Base-by-base conservation (phyloP, 2,888 invertebrate genomes). In the Synergus itoensis region DNA sequence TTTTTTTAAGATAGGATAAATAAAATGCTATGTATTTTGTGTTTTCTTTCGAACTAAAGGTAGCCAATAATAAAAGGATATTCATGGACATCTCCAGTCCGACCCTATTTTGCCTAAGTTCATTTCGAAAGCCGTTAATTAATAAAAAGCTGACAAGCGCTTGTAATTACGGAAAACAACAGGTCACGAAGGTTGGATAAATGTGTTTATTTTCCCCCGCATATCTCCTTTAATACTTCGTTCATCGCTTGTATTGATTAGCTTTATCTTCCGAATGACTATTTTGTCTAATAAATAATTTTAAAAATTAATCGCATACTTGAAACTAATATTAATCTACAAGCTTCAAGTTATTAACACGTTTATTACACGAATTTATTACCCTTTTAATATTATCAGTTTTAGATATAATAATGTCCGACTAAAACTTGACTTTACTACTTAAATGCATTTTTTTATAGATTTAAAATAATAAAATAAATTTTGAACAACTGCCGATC, bases 41-140 rank as follows among this genome's bases (percentile, higher is more conserved):
- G 36, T 36, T 5, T 36, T 36, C 5, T 36, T 36, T 36, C 36
- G 5, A 36, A 60, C 11, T 21, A 21, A 9, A 60, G 18, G 1
- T 9, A 9, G 4, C 21, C 18, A 81, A 84, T 82, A 82, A 81
- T 79, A 79, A 76, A 79, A 16, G 63, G 76, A 48, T 65, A 79
- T 79, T 79, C 79, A 81, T 78, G 65, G 80, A 81, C 78, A 81
- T 81, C 81, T 79, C 81, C 79, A 79, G 76, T 77, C 48, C 75
- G 62, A 62, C 53, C 75, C 82, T 81, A 84, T 83, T 84, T 83
- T 86, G 84, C 81, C 83, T 82, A 84, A 85, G 83, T 85, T 78
- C 81, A 77, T 85, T 87, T 84, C 81, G 73, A 64, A 76, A 81
- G 81, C 78, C 82, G 81, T 84, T 87, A 87, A 88, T 88, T 87